Evolutionary conservation across 92 coral and sea anemone genomes (phyloP).

Genomic region (Desmophyllum pertusum): DNA sequence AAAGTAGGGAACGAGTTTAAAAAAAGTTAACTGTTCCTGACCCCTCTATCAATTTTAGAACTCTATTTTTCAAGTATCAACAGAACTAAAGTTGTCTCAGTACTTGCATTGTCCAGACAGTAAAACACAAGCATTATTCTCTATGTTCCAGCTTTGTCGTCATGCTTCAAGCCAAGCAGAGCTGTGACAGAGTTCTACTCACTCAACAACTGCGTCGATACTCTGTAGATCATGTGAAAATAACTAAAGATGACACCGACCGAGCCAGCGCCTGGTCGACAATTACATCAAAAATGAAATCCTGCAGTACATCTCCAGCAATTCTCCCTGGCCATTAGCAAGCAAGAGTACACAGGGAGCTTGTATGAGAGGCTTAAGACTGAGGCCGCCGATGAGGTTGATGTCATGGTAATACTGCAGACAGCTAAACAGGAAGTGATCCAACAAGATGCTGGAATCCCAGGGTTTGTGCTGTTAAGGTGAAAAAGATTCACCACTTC

Average conservation of each 20-base stretch:
- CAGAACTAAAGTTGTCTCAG: no score
- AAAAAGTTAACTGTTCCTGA: no score
- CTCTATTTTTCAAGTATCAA: no score
- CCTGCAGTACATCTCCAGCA: slow-evolving; percentile 27
- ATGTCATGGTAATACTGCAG: slow-evolving; percentile 76
- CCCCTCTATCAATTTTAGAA: no score
- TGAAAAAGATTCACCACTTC: slow-evolving; percentile 39
- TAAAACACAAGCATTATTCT: background rate
- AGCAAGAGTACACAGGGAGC: slow-evolving; percentile 80
- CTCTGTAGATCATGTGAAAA: slow-evolving; percentile 69
- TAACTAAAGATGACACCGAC: slow-evolving; percentile 53
- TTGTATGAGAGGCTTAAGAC: slow-evolving; percentile 80
- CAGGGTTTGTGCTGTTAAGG: slow-evolving; percentile 71
- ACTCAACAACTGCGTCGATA: slow-evolving; percentile 61
- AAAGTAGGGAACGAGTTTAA: no score
- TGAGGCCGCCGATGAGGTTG: slow-evolving; percentile 88
- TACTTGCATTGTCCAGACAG: background rate
- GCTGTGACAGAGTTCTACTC: slow-evolving; percentile 28
- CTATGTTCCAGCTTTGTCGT: slow-evolving; percentile 2
- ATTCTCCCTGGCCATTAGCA: slow-evolving; percentile 57
- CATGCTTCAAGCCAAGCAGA: slow-evolving; percentile 40
- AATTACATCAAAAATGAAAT: slow-evolving; percentile 56
- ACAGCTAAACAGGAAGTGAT: slow-evolving; percentile 49
- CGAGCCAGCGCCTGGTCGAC: slow-evolving; percentile 58
- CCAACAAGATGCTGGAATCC: slow-evolving; percentile 34